A percentile compares a stretch with the other conserved stretches of the same genome.
Evolutionary conservation across 1,140 invertebrate genomes (phyloP).

Genomic region (Lepidurus apus): DNA sequence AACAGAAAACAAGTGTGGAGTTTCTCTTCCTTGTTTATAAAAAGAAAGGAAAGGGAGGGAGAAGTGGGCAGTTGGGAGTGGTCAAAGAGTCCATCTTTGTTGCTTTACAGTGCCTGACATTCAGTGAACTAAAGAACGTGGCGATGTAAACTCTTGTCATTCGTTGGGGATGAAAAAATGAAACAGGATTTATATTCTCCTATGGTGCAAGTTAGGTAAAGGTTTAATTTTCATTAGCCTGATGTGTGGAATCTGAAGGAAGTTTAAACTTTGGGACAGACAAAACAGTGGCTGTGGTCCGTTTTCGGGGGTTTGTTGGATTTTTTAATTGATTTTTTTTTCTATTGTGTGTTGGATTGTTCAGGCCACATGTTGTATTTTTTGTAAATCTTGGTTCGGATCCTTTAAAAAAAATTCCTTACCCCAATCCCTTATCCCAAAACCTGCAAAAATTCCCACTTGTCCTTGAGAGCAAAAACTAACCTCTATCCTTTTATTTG

Average conservation of each 20-base stretch:
- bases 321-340: background rate
- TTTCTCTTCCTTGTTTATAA: too few species aligned
- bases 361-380: slow-evolving; percentile 14
- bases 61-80: too few species aligned
- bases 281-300: background rate
- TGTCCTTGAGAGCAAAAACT: too few species aligned
- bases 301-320: too few species aligned
- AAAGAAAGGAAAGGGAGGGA: too few species aligned
- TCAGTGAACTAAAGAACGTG: background rate
- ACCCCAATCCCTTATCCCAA: too few species aligned
- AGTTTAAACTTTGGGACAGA: background rate
- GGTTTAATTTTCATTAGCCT: slow-evolving; percentile 8
- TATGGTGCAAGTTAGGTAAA: slow-evolving; percentile 18
- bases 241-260: background rate
- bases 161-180: background rate
- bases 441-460: too few species aligned
- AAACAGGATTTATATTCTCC: background rate
- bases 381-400: slow-evolving; percentile 1
- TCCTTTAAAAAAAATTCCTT: background rate
- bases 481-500: too few species aligned
- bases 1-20: too few species aligned
- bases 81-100: too few species aligned
- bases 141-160: background rate
- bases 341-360: background rate
- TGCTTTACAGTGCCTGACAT: background rate